phyloP scores from a whole-genome alignment of 2,888 invertebrate genomes.

The Andrena chrysosceles region DNA sequence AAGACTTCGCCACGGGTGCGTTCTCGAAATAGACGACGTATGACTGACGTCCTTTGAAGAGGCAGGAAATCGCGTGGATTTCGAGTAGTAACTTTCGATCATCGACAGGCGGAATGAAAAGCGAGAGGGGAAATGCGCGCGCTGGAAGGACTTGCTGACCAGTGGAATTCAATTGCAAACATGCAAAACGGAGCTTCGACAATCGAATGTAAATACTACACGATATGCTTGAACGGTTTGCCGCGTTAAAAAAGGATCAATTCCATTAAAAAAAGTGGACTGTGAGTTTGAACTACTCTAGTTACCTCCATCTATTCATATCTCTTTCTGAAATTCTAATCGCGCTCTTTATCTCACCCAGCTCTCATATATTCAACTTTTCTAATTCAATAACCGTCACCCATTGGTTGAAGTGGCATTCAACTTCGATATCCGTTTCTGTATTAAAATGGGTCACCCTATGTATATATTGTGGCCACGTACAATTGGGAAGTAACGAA shows the following conservation, averaged over 20 bases:
- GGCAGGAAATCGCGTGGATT: slow-evolving; percentile 22
- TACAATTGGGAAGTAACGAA: slow-evolving; percentile 1
- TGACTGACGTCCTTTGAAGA: slow-evolving; percentile 47
- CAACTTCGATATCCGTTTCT: slow-evolving; percentile 4
- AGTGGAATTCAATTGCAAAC: background rate
- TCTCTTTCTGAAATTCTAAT: slow-evolving; percentile 19
- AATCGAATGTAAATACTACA: too few species aligned
- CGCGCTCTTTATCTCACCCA: background rate
- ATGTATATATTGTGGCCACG: background rate
- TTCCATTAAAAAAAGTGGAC: too few species aligned
- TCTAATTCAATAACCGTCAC: slow-evolving; percentile 15
- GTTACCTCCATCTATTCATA: background rate
- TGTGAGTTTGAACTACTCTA: background rate
- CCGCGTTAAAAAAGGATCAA: background rate
- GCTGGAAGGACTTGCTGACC: background rate
- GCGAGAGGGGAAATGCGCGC: background rate
- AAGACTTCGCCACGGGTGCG: slow-evolving; percentile 58
- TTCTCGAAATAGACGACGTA: slow-evolving; percentile 54
- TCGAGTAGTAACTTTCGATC: slow-evolving; percentile 11
- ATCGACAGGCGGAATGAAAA: slow-evolving; percentile 1
- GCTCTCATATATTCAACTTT: background rate
- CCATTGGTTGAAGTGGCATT: background rate
- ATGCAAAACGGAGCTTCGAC: background rate
- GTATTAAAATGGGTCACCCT: slow-evolving; percentile 23
- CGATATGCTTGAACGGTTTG: background rate